Evolutionary conservation across 2,113 vertebrate genomes (phyloP), one percentile per base, ranked within the genome.

Genomic region (Apeltes quadracus): DNA sequence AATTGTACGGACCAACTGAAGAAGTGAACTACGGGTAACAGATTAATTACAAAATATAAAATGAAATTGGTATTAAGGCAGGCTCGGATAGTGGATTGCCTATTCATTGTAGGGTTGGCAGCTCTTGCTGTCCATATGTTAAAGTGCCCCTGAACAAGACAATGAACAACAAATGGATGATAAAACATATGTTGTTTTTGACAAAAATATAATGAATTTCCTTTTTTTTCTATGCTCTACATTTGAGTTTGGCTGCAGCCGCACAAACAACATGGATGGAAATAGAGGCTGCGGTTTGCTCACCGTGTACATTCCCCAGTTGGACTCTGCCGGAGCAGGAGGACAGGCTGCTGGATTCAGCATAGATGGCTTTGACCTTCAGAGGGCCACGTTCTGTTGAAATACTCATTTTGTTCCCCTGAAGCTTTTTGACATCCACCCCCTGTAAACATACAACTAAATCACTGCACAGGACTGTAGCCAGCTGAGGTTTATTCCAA

Each of bases 221-320:
- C 41, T 9, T 36, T 51, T 23, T 0, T 13, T 13, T 32, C 22
- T 3, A 43, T 16, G 22, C 7, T 67, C 7, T 58, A 61, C 16
- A 59, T 58, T 13, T 27, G 48, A 61, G 13, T 65, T 39, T 36
- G 13, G 25, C 10, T 15, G 34, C 11, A 9, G 16, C 16, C 38
- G 41, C 38, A 41, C 23, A 41, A 5, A 38, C 25, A 27, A 9
- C 44, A 32, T 10, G 54, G 38, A 71, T 41, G n/a, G 14, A 1
- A 54, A 12, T 1, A 38, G 39, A 18, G 10, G 48, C 11, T 23
- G 20, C 18, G 4, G 32, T n/a, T 66, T 44, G n/a, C 96, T 96
- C 92, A 99, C 97, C 97, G 2, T 98, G 97, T 69, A 95, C 25
- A n/a, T 92, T 93, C 68, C 97, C 97, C 88, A 99, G 85, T 62